A percentile compares a stretch with the other conserved stretches of the same genome.
Conservation (phyloP, 2,113 vertebrate genomes). For the Percina caprodes region DNA sequence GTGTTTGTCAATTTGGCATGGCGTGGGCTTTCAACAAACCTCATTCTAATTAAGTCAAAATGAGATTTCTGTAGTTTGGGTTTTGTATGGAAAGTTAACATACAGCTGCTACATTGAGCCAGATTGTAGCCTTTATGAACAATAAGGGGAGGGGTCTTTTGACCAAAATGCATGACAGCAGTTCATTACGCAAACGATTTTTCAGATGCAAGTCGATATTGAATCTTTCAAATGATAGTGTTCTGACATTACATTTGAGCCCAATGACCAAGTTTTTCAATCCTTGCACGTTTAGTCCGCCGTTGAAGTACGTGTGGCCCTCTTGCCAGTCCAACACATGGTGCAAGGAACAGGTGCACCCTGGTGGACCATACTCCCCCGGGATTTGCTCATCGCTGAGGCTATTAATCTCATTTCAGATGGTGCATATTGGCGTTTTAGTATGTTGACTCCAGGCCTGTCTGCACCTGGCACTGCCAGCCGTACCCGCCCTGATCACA, state of each 20-base stretch:
- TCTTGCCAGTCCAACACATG: conserved; percentile 54
- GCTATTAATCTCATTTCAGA: conserved; percentile 7
- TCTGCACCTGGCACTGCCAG: conserved; percentile 44
- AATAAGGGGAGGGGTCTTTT: conserved; percentile 30
- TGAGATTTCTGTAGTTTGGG: fast-evolving
- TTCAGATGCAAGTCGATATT: background rate
- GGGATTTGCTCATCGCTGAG: conserved; percentile 1
- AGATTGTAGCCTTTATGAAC: background rate
- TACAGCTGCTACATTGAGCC: background rate
- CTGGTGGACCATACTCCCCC: conserved; percentile 10
- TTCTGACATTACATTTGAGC: background rate
- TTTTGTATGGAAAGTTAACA: too few relatives aligned
- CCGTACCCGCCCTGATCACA: conserved; percentile 43
- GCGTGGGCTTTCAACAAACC: conserved; percentile 1
- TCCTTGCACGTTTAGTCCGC: background rate
- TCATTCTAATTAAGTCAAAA: background rate
- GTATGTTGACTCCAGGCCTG: background rate
- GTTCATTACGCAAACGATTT: background rate
- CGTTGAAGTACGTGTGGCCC: conserved; percentile 10
- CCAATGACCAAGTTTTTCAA: background rate
- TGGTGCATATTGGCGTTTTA: background rate
- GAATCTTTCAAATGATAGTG: background rate
- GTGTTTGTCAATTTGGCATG: background rate
- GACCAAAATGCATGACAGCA: background rate
- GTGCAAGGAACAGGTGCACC: conserved; percentile 70